Base-by-base conservation (phyloP, 2,797 vertebrate species). In the Myripristis murdjan region DNA sequence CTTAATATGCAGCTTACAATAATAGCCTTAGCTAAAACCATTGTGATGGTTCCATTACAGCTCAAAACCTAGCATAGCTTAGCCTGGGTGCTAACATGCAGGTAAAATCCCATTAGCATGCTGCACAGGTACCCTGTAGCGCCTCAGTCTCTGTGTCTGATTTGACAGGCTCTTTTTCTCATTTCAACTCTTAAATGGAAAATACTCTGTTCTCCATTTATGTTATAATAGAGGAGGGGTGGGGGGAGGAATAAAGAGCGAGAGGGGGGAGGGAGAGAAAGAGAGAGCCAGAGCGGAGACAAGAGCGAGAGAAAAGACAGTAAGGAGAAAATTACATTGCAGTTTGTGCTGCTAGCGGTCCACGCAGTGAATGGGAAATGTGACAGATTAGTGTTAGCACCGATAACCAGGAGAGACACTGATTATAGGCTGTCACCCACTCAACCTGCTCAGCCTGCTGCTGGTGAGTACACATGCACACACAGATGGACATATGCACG, bases 121-220 rank as follows among this genome's bases (percentile, higher is more conserved):
- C 92, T 73, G 79, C 68, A 59, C 85, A 87, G 84, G 89, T 89
- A 85, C 75, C 60, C 58, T 46, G 69, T 52, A 83, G 76, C 47
- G 72, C 78, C 78, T 82, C 87, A 79, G 82, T 91, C 85, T 91
- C 88, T 86, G 86, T 88, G 83, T 90, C 87, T 89, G 85, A 90
- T 91, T 90, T 91, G 90, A 92, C 90, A 90, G 90, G 82, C 82
- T 89, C 71, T 81, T 88, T 88, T 87, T 92, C 89, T 90, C 89
- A 91, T 91, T 91, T 80, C 84, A 83, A 88, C 81, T 79, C 81
- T 89, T 91, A 91, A 91, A 93, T 91, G 89, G 86, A 92, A 92
- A 91, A 88, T 87, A 85, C 81, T 90, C 77, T 79, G 79, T 81
- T 87, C 73, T 79, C 83, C 84, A 90, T 88, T 90, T 92, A 89